Conservation (phyloP, 2,888 invertebrate genomes). For the Stenodera caucasica region DNA sequence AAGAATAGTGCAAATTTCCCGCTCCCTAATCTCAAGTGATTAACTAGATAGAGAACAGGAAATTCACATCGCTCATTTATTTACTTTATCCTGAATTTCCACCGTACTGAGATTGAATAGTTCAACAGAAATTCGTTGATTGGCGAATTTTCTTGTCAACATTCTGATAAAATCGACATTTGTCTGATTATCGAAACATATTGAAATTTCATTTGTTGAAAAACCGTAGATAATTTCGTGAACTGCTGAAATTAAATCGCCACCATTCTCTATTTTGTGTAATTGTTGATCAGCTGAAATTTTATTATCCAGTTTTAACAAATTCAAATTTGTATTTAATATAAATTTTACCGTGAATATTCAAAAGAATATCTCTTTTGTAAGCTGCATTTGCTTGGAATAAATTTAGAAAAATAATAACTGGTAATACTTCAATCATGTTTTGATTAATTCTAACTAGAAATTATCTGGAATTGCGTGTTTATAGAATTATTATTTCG, state of each 20-base stretch:
- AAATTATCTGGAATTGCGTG: not conserved
- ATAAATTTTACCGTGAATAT: not conserved
- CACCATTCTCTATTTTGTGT: slow-evolving; percentile 42
- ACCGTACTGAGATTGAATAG: slow-evolving; percentile 49
- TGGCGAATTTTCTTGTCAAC: slow-evolving; percentile 38
- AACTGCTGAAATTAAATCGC: slow-evolving; percentile 49
- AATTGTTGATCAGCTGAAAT: slow-evolving; percentile 31
- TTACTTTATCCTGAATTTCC: slow-evolving; percentile 47
- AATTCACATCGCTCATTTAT: no score
- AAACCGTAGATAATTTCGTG: slow-evolving; percentile 49
- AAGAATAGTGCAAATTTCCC: not conserved
- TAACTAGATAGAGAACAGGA: no score
- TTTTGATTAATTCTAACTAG: not conserved
- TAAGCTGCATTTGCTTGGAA: not conserved
- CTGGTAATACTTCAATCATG: not conserved
- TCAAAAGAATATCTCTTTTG: not conserved
- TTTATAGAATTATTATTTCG: not conserved
- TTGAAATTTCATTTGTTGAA: slow-evolving; percentile 44
- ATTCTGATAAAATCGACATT: slow-evolving; percentile 42
- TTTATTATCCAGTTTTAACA: not conserved
- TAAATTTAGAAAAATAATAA: not conserved
- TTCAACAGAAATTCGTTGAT: slow-evolving; percentile 41
- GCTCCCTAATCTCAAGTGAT: not conserved
- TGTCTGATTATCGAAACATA: slow-evolving; percentile 49
- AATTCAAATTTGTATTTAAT: not conserved